These are phyloP conservation scores for Pristis pectinata DNA, from an alignment of 2,797 vertebrate genomes.

Conservation along the genomic window DNA sequence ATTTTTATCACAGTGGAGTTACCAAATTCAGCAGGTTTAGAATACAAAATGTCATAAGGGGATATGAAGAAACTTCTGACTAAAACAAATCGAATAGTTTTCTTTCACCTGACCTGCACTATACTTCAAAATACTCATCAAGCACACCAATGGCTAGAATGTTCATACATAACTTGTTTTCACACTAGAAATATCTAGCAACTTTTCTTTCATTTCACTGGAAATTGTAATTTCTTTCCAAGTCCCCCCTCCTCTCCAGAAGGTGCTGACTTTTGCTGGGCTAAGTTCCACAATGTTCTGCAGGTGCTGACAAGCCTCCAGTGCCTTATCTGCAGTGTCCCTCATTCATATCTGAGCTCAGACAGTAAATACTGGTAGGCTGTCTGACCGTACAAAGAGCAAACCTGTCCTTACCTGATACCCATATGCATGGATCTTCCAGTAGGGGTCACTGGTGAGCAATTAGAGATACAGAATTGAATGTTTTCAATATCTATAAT, in stretches of 20 bases:
- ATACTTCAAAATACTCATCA: background rate
- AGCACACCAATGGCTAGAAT: background rate
- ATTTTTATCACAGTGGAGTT: background rate
- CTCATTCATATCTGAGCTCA: background rate
- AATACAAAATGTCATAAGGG: background rate
- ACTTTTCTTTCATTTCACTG: background rate
- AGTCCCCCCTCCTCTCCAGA: background rate
- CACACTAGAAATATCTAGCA: background rate
- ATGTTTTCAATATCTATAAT: background rate
- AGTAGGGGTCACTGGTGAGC: background rate
- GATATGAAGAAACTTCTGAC: background rate
- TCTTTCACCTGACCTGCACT: background rate
- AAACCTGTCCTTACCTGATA: background rate
- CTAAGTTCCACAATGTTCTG: background rate
- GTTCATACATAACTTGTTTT: background rate
- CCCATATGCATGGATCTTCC: background rate
- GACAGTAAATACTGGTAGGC: background rate
- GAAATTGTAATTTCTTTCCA: background rate
- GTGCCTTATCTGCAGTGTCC: background rate
- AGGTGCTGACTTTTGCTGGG: conserved; percentile 30
- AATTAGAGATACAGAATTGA: background rate
- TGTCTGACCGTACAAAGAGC: background rate
- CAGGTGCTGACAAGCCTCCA: conserved; percentile 5
- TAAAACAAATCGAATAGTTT: background rate
- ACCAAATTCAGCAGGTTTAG: background rate